A percentile compares a stretch with the other conserved stretches of the same genome.
Evolutionary conservation across 2,113 vertebrate genomes (phyloP).

Genomic region (Globicephala melas): DNA sequence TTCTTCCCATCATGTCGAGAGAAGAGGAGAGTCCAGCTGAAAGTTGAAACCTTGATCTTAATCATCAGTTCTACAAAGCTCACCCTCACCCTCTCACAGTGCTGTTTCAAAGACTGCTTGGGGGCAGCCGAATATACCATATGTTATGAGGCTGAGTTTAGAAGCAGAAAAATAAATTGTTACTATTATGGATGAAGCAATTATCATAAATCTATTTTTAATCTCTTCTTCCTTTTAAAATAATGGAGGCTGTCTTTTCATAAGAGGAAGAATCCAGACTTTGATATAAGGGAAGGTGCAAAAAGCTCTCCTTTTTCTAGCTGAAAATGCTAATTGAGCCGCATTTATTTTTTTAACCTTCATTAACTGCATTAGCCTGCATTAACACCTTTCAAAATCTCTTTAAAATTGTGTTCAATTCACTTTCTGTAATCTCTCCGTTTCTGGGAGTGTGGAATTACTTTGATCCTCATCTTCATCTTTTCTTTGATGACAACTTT

Average conservation of each 20-base stretch:
- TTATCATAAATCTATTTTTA: conserved; percentile 83
- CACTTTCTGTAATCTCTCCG: conserved; percentile 89
- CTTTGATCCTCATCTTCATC: conserved; percentile 87
- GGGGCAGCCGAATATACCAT: conserved; percentile 49
- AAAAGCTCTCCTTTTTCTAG: conserved; percentile 81
- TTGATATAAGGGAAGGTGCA: conserved; percentile 85
- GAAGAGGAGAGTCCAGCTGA: background rate
- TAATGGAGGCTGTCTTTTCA: conserved; percentile 83
- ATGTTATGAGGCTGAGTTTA: conserved; percentile 74
- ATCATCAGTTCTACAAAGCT: conserved; percentile 43
- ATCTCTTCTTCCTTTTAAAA: conserved; percentile 83
- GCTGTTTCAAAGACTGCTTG: conserved; percentile 71
- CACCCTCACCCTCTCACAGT: background rate
- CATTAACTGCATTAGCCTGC: conserved; percentile 85
- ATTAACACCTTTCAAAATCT: conserved; percentile 91
- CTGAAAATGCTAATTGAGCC: conserved; percentile 84
- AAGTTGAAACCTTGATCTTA: background rate
- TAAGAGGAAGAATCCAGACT: conserved; percentile 81
- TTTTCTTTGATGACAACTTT: conserved; percentile 85
- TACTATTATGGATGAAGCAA: conserved; percentile 79
- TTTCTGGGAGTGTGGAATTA: conserved; percentile 82
- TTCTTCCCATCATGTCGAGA: background rate
- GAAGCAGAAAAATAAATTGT: conserved; percentile 81
- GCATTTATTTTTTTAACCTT: conserved; percentile 77
- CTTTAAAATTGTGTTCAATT: conserved; percentile 86